phyloP scores from a whole-genome alignment of 2,888 invertebrate species.

The Rhodophaea formosa region DNA sequence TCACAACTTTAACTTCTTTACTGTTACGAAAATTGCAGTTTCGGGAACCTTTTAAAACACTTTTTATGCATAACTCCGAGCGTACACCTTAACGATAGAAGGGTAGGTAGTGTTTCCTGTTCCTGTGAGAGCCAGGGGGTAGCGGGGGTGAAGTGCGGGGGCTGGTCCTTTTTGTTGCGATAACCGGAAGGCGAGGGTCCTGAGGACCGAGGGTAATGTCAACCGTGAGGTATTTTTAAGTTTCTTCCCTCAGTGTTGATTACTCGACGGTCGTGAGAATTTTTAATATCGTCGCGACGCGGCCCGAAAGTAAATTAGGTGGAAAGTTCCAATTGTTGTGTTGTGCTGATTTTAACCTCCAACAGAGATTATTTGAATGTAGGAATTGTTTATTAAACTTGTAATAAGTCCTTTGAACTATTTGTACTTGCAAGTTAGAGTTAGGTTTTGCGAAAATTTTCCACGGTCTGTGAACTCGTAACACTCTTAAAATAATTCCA shows the following conservation, averaged over 20 bases:
- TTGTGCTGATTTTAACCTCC: background rate
- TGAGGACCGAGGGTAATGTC: conserved; percentile 77
- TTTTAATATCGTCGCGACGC: conserved; percentile 29
- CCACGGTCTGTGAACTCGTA: too few species aligned
- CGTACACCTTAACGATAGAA: conserved; percentile 77
- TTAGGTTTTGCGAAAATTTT: too few species aligned
- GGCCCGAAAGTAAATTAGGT: conserved; percentile 6
- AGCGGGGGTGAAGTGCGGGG: conserved; percentile 42
- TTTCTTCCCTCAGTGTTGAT: conserved; percentile 69
- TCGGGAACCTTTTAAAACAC: conserved; percentile 58
- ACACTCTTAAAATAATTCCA: too few species aligned
- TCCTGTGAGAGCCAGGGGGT: conserved; percentile 45
- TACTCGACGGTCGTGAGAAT: conserved; percentile 46
- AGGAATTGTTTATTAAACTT: too few species aligned
- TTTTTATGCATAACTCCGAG: conserved; percentile 55
- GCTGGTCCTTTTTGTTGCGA: conserved; percentile 72
- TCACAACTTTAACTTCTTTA: background rate
- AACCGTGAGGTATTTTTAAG: conserved; percentile 74
- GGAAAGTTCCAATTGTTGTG: background rate
- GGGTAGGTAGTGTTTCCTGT: conserved; percentile 81
- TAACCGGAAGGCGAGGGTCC: conserved; percentile 79
- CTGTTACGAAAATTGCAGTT: background rate
- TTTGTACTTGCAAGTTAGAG: too few species aligned
- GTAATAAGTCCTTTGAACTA: too few species aligned
- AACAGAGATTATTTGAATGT: too few species aligned